These are phyloP conservation scores for Lissonota sp. DNA, from an alignment of 2,888 invertebrate genomes.

Conservation along the genomic window DNA sequence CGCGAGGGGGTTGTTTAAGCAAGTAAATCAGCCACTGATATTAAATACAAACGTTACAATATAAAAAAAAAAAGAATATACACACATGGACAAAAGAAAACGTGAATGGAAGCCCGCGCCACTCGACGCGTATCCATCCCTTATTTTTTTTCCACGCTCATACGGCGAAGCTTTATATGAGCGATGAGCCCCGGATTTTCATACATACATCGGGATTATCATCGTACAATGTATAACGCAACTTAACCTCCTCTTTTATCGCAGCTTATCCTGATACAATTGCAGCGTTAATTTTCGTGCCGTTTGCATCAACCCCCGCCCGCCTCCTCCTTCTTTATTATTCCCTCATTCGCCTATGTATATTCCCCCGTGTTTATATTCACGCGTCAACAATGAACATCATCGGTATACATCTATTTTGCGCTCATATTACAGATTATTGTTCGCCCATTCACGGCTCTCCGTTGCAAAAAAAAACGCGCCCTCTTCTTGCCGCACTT, in stretches of 20 bases:
- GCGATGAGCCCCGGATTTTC: no score
- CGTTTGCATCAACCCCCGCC: not conserved
- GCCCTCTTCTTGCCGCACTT: not conserved
- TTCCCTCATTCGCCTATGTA: constrained; percentile 37
- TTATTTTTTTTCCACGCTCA: constrained; percentile 28
- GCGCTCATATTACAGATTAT: constrained; percentile 17
- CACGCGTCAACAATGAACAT: constrained; percentile 47
- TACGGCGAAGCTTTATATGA: not conserved
- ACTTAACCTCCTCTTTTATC: constrained; percentile 14
- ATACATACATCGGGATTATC: no score
- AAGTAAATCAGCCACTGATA: constrained; percentile 68
- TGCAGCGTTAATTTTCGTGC: constrained; percentile 5
- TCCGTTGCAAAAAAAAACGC: constrained; percentile 3
- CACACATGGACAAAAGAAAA: constrained; percentile 15
- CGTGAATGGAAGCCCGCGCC: constrained; percentile 60
- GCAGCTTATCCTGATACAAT: constrained; percentile 15
- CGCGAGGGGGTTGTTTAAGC: no score
- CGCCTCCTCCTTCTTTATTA: no score
- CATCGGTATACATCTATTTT: constrained; percentile 14
- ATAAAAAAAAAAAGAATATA: constrained; percentile 66
- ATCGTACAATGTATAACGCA: not conserved
- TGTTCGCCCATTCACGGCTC: constrained; percentile 8
- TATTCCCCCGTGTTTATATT: constrained; percentile 11
- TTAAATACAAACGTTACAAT: constrained; percentile 80
- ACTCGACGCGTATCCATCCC: constrained; percentile 64